These are phyloP conservation scores for Phalacrocorax brasilianus DNA, from an alignment of 2,113 vertebrate species.

Conservation along the genomic window DNA sequence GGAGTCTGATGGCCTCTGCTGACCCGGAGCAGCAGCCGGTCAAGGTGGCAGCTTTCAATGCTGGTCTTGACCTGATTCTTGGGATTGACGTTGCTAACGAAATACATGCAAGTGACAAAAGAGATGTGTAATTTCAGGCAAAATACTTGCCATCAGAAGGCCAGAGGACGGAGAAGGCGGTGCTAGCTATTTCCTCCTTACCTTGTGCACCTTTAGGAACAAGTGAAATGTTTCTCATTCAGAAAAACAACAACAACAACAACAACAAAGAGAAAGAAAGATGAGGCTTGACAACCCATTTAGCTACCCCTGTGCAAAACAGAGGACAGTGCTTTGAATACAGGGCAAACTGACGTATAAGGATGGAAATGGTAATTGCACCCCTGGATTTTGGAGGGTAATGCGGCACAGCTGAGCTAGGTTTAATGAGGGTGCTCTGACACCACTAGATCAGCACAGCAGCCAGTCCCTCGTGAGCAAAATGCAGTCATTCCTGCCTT, in stretches of 20 bases:
- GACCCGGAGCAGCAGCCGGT: neutral
- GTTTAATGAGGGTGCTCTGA: neutral
- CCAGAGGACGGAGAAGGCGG: neutral
- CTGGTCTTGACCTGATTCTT: neutral
- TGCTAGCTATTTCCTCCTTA: neutral
- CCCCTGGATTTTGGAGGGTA: neutral
- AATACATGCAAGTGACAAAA: neutral
- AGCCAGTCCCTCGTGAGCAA: neutral
- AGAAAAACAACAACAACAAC: neutral
- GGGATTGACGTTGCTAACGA: neutral
- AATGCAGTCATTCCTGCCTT: neutral
- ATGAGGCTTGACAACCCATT: neutral
- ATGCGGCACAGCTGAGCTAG: neutral
- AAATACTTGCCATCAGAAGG: neutral
- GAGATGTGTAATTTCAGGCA: neutral
- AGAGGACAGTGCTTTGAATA: neutral
- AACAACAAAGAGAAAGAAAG: neutral
- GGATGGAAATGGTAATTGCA: neutral
- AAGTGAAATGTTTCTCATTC: neutral
- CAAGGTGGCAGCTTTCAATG: neutral
- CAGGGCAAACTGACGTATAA: neutral
- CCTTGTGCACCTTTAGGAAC: neutral
- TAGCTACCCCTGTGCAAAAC: neutral
- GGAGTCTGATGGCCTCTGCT: neutral
- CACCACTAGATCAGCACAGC: neutral